A percentile compares a stretch with the other conserved stretches of the same genome.
phyloP scores from a whole-genome alignment of 2,113 vertebrate species.

The Prunella fulvescens region DNA sequence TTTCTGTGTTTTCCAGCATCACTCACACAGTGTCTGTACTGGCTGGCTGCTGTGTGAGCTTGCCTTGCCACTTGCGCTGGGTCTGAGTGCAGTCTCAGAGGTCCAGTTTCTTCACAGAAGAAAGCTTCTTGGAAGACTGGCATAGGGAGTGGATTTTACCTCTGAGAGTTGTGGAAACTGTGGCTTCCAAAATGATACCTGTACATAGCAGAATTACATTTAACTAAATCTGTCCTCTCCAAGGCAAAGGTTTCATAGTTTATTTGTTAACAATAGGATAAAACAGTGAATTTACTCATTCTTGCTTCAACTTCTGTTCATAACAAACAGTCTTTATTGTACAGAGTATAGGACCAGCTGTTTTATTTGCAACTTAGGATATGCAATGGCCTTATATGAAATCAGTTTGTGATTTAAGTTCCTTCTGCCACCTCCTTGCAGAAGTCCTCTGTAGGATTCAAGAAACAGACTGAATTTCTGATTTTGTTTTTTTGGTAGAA shows the following conservation, averaged over 20 bases:
- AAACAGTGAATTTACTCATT: not conserved
- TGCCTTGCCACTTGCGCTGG: not conserved
- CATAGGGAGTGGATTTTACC: not conserved
- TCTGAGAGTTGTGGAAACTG: not conserved
- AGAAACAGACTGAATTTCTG: not conserved
- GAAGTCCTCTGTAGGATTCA: not conserved
- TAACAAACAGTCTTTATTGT: not conserved
- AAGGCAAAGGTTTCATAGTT: not conserved
- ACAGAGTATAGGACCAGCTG: not conserved
- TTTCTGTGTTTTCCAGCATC: not conserved
- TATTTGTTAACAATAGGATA: not conserved
- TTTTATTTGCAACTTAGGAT: not conserved
- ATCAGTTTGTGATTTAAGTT: not conserved
- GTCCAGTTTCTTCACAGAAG: not conserved
- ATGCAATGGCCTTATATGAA: not conserved
- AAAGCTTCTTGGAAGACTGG: not conserved
- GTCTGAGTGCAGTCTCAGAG: not conserved
- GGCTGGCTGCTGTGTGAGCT: not conserved
- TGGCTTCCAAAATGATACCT: not conserved
- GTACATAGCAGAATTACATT: not conserved
- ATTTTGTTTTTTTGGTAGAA: not conserved
- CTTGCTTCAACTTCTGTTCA: not conserved
- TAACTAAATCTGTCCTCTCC: not conserved
- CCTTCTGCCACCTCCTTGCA: not conserved
- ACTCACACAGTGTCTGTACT: too few relatives aligned